phyloP scores from a whole-genome alignment of 35 echinoderm and acorn worm genomes.

The Strongylocentrotus purpuratus region DNA sequence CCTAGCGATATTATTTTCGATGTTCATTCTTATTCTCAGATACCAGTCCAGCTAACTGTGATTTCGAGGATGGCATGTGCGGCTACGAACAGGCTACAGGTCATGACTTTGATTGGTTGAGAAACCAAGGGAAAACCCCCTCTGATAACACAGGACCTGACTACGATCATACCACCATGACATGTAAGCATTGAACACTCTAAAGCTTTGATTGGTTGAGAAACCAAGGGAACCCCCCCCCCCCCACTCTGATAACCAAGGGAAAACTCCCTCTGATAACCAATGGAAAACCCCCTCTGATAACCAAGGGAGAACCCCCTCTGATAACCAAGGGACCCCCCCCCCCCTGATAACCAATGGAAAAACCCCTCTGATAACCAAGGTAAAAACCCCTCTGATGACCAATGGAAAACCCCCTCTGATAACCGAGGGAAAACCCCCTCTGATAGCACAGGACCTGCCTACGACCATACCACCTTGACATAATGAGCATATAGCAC shows the following conservation, averaged over 20 bases:
- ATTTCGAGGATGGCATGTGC: conserved; percentile 63
- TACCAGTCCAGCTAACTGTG: conserved; percentile 53
- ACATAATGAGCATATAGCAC: conserved; percentile 46
- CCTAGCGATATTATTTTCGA: too few species aligned
- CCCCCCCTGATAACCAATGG: too few species aligned
- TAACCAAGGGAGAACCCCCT: too few species aligned
- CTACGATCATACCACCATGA: conserved; percentile 60
- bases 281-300: too few species aligned
- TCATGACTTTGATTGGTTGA: conserved; percentile 77
- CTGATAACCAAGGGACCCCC: too few species aligned
- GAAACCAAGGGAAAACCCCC: conserved; percentile 25
- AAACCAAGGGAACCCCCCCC: conserved; percentile 11
- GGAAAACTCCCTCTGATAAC: too few species aligned
- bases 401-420: too few species aligned
- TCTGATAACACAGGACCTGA: conserved; percentile 61
- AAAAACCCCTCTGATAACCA: too few species aligned
- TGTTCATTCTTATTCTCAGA: neutral
- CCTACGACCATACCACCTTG: conserved; percentile 58
- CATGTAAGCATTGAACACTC: conserved; percentile 22
- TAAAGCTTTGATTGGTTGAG: conserved; percentile 65
- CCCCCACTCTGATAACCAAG: too few species aligned
- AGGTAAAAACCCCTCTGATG: too few species aligned
- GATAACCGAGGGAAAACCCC: conserved; percentile 5
- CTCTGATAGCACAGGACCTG: conserved; percentile 61
- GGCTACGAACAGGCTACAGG: conserved; percentile 54